Evolutionary conservation across 2,797 vertebrate species (phyloP), one percentile per base, ranked within the genome.

Genomic region (Ptychadena robeensis): DNA sequence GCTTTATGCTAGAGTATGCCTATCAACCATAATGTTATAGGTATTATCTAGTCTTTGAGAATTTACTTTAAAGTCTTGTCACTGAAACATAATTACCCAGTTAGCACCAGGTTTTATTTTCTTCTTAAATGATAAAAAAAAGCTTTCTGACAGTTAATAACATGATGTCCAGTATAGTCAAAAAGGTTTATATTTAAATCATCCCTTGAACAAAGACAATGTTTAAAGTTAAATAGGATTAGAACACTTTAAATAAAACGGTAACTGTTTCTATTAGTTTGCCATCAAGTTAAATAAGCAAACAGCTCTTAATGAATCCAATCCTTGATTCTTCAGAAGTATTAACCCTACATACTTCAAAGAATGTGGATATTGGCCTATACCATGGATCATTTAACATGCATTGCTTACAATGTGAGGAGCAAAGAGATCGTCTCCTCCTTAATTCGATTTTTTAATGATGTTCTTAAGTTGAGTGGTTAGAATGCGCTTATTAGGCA

Each of bases 381-480:
- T 27, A 67, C 9, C 27, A 71, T 57, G 59, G 67, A 66, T 79
- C 69, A 79, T 73, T 82, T 79, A 79, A 53, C 27, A 68, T 79
- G 48, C 65, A 69, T 69, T 76, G 80, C 80, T 82, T 79, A 83
- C 38, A 67, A 67, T 66, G 53, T 73, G 69, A 57, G 66, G 71
- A 79, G 76, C 48, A 73, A 73, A 73, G 71, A 57, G 35, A 65
- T 79, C 35, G 73, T 83, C 69, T 79, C 44, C 76, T 59, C 38
- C 70, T 69, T 83, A 79, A 83, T 83, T 83, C 73, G 76, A 67
- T 83, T 79, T 73, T 73, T 44, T 83, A 83, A 79, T 79, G 69
- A 68, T 68, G 40, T 83, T 79, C 75, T 83, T 79, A 65, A 73
- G 32, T 38, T 2, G 9, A 70, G 22, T 73, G 57, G 61, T 68